Evolutionary conservation across 2,797 vertebrate genomes (phyloP).

Genomic region (Rachycentron canadum): DNA sequence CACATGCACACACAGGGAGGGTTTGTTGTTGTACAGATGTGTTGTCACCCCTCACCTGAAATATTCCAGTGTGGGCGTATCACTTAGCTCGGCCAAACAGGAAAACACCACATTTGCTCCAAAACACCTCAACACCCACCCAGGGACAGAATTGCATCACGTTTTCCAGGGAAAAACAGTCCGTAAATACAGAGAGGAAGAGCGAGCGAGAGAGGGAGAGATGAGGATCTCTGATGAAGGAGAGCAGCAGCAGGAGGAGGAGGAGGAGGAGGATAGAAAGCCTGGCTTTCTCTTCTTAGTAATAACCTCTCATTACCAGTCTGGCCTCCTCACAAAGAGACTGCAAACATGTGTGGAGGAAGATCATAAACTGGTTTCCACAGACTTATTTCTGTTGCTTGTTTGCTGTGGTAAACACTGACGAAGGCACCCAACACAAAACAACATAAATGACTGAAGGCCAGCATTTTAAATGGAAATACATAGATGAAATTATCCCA

Average conservation of each 20-base stretch:
- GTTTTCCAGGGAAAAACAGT: conserved; percentile 66
- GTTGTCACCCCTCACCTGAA: conserved; percentile 64
- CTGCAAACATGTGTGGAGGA: conserved; percentile 75
- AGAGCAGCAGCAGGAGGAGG: neutral
- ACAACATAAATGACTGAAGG: conserved; percentile 16
- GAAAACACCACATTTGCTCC: conserved; percentile 52
- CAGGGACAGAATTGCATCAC: conserved; percentile 31
- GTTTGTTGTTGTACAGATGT: conserved; percentile 54
- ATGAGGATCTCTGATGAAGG: conserved; percentile 40
- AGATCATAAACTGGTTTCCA: conserved; percentile 68
- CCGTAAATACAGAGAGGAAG: conserved; percentile 5
- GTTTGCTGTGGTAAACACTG: conserved; percentile 76
- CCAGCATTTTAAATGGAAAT: conserved; percentile 1
- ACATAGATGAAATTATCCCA: neutral
- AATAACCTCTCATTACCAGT: conserved; percentile 79
- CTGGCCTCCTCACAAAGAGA: conserved; percentile 74
- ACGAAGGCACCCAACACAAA: conserved; percentile 47
- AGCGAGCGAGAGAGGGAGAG: conserved; percentile 17
- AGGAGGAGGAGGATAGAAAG: conserved; percentile 45
- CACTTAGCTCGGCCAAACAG: conserved; percentile 56
- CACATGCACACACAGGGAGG: conserved; percentile 14
- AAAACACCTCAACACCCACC: conserved; percentile 48
- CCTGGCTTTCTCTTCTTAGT: conserved; percentile 57
- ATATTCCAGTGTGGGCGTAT: conserved; percentile 67
- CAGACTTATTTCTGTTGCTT: conserved; percentile 68